Evolutionary conservation across 2,888 invertebrate species (phyloP), one percentile per base, ranked within the genome.

Genomic region (Luperina nickerlii): DNA sequence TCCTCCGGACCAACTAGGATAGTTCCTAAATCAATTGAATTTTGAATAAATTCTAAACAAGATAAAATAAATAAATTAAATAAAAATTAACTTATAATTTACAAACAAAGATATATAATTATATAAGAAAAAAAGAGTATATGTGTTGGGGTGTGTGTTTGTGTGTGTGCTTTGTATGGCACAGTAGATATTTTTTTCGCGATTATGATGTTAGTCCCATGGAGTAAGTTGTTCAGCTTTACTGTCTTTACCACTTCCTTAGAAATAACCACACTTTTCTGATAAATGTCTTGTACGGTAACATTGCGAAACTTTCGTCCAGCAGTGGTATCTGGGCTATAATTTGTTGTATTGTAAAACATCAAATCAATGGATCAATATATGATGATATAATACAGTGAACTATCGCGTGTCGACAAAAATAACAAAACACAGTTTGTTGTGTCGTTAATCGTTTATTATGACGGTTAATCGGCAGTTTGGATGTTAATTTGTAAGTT

Each of bases 381-480:
- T 54, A 45, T 71, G 80, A 71, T 75, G 38, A 79, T n/a, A n/a
- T n/a, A n/a, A n/a, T 72, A 75, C 71, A 71, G 42, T 72, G 51
- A 69, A 73, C 51, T 32, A 48, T 89, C 72, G 82, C 88, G 86
- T 89, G 89, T 74, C 65, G 66, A 77, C 65, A 24, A 74, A 82
- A 67, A 83, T 83, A 80, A 78, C 67, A 71, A 74, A 86, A 77
- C 66, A 74, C 63, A 32, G 82, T 82, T 88, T 42, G 69, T 68
- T 81, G 78, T 66, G 68, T 87, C 69, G 66, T 85, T 86, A 84
- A 84, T 82, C 78, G 78, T 79, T 81, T 76, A 88, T 89, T 83
- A 82, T 78, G 73, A 65, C 81, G 83, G 71, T 75, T 88, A 87
- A 85, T 79, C 76, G 75, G 63, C 77, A 57, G 75, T 86, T 83